Conservation (phyloP, 2,888 invertebrate genomes). For the Cepaea hortensis region DNA sequence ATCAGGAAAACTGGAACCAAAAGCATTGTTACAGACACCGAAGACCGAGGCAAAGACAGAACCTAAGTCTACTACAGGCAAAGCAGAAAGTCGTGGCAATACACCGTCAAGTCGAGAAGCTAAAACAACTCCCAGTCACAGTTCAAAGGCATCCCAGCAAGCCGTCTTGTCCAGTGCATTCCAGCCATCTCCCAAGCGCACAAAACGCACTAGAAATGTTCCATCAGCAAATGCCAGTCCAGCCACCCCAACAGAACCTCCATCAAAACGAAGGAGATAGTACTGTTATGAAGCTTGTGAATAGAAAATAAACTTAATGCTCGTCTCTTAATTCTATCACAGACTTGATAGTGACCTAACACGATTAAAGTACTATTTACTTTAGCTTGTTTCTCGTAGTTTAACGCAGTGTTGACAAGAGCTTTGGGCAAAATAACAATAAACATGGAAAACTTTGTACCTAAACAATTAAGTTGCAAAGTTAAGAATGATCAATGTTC, state of each 20-base stretch:
- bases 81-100: slow-evolving; percentile 32
- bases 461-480: too few relatives aligned
- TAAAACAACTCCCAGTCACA: slow-evolving; percentile 5
- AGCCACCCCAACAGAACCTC: slow-evolving; percentile 63
- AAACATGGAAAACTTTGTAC: too few relatives aligned
- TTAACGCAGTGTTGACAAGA: too few relatives aligned
- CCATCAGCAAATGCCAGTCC: slow-evolving; percentile 63
- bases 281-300: not conserved
- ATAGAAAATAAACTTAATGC: too few relatives aligned
- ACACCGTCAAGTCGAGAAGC: slow-evolving; percentile 24
- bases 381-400: too few relatives aligned
- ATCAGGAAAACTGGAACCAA: slow-evolving; percentile 46
- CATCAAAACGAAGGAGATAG: slow-evolving; percentile 63
- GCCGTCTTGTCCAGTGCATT: not conserved
- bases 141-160: slow-evolving; percentile 16
- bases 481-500: too few relatives aligned
- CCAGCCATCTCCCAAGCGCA: slow-evolving; percentile 67
- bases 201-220: slow-evolving; percentile 64
- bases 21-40: slow-evolving; percentile 33
- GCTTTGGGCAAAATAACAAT: too few relatives aligned
- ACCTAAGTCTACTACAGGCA: slow-evolving; percentile 36
- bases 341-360: too few relatives aligned
- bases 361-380: too few relatives aligned
- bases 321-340: too few relatives aligned
- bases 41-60: slow-evolving; percentile 49